Conservation (phyloP, 2,797 vertebrate species). For the Anguilla megastoma region DNA sequence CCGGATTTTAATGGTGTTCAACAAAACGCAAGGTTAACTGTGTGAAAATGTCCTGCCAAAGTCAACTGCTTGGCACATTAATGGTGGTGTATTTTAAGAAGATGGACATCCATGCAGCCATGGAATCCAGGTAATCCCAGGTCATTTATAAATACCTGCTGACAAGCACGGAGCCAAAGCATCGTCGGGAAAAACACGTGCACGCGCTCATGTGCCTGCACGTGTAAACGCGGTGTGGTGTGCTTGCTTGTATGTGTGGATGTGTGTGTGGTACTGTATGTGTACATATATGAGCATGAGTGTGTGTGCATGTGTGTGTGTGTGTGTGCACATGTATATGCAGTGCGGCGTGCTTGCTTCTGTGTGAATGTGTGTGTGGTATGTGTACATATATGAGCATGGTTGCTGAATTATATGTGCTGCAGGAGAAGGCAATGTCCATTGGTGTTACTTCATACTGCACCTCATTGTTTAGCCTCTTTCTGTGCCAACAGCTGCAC, state of each 20-base stretch:
- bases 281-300: not conserved
- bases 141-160: conserved; percentile 32
- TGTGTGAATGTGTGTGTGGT: not conserved
- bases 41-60: conserved; percentile 28
- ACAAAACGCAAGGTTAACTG: conserved; percentile 48
- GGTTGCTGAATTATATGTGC: not conserved
- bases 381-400: not conserved
- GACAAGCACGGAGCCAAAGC: not conserved
- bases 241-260: not conserved
- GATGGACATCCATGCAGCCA: conserved; percentile 7
- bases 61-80: conserved; percentile 42
- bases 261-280: not conserved
- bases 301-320: no score
- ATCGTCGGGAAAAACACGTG: not conserved
- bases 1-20: conserved; percentile 34
- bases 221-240: not conserved
- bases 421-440: not conserved
- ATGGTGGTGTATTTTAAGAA: conserved; percentile 29
- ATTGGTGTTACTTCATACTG: not conserved
- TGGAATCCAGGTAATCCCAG: conserved; percentile 23
- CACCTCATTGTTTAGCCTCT: not conserved
- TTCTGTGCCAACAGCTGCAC: not conserved
- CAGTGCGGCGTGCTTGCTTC: no score
- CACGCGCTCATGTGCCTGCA: not conserved
- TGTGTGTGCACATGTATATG: no score